A percentile compares a stretch with the other conserved stretches of the same genome.
These are phyloP conservation scores for Platycheirus albimanus DNA, from an alignment of 2,888 invertebrate species.

Conservation along the genomic window DNA sequence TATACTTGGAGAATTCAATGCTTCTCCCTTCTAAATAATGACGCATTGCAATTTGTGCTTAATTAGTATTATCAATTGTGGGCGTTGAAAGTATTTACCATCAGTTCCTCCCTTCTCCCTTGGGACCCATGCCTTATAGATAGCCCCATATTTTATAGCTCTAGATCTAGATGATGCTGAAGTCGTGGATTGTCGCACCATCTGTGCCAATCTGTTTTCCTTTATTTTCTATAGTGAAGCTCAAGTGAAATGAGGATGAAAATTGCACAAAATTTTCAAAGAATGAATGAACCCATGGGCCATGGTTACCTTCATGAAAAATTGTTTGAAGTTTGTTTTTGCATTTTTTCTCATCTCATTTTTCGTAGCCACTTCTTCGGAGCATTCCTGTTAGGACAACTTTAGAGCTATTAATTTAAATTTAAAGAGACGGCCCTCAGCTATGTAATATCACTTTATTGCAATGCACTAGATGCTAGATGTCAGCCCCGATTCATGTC, in stretches of 20 bases:
- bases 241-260: background rate
- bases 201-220: slow-evolving; percentile 34
- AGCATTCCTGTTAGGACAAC: slow-evolving; percentile 23
- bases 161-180: slow-evolving; percentile 11
- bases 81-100: slow-evolving; percentile 48
- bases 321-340: slow-evolving; percentile 3
- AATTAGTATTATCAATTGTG: slow-evolving; percentile 70
- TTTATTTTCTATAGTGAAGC: background rate
- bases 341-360: slow-evolving; percentile 9
- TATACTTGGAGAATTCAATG: slow-evolving; percentile 16
- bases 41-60: slow-evolving; percentile 60
- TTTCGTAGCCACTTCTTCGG: slow-evolving; percentile 11
- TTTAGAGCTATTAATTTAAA: slow-evolving; percentile 27
- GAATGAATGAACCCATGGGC: slow-evolving; percentile 40
- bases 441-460: slow-evolving; percentile 24
- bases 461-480: slow-evolving; percentile 48
- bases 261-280: slow-evolving; percentile 1
- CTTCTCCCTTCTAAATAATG: slow-evolving; percentile 54
- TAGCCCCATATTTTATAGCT: no score
- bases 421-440: slow-evolving; percentile 17
- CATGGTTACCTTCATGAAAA: no score
- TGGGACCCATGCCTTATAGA: background rate
- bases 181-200: no score
- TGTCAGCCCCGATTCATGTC: slow-evolving; percentile 44
- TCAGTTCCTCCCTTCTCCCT: slow-evolving; percentile 28